A percentile compares a stretch with the other conserved stretches of the same genome.
Evolutionary conservation across 2,113 vertebrate genomes (phyloP).

Genomic region (Paralichthys olivaceus): DNA sequence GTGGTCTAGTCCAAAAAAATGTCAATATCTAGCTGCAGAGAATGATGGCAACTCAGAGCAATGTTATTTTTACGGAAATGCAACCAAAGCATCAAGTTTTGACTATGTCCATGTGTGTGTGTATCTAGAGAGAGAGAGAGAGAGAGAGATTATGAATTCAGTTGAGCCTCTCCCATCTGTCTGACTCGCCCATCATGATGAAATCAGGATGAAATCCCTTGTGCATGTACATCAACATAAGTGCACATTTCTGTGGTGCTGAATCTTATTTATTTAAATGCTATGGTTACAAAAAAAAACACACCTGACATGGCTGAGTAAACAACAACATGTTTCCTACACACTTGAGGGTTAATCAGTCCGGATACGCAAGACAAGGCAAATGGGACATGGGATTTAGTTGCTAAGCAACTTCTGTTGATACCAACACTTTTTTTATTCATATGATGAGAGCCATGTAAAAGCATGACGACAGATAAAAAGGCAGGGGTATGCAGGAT

Average conservation of each 20-base stretch:
- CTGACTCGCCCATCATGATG: constrained; percentile 64
- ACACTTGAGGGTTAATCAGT: constrained; percentile 68
- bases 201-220: constrained; percentile 70
- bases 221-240: constrained; percentile 49
- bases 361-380: constrained; percentile 38
- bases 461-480: not conserved
- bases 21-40: constrained; percentile 31
- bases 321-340: constrained; percentile 54
- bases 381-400: constrained; percentile 50
- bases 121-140: constrained; percentile 2
- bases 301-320: constrained; percentile 29
- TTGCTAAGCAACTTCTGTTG: constrained; percentile 58
- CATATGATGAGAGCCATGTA: not conserved
- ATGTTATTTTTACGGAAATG: constrained; percentile 47
- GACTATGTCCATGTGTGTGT: not conserved
- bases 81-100: constrained; percentile 28
- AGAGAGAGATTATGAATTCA: constrained; percentile 59
- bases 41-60: constrained; percentile 4
- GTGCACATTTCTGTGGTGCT: constrained; percentile 14
- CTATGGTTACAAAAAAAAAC: not conserved
- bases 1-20: constrained; percentile 19
- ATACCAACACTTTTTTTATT: constrained; percentile 26
- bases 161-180: constrained; percentile 57
- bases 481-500: not conserved
- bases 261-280: constrained; percentile 47